Conservation (phyloP, 1,140 invertebrate species). For the Drosophila nikananu region DNA sequence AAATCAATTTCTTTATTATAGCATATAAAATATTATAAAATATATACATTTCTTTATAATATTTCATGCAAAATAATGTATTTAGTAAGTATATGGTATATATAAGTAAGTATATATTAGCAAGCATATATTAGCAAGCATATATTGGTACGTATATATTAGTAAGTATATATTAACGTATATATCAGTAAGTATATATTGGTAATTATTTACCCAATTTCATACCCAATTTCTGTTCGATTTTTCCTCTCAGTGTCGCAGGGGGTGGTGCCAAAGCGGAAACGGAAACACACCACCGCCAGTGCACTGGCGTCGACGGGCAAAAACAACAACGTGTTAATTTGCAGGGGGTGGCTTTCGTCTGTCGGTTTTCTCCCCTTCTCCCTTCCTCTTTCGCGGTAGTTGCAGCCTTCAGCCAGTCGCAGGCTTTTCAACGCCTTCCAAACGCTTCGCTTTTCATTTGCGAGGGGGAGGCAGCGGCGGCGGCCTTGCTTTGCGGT, state of each 20-base stretch:
- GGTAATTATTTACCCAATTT: not conserved
- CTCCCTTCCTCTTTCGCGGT: not conserved
- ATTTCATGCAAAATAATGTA: too few species aligned
- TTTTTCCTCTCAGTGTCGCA: not conserved
- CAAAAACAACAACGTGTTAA: conserved; percentile 71
- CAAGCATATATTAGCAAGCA: too few species aligned
- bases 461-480: not conserved
- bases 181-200: not conserved
- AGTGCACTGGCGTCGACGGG: conserved; percentile 11
- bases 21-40: too few species aligned
- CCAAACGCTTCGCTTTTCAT: conserved; percentile 13
- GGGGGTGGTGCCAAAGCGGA: conserved; percentile 43
- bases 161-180: not conserved
- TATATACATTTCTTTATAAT: too few species aligned
- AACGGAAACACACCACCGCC: conserved; percentile 68
- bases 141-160: too few species aligned
- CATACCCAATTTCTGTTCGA: accelerated
- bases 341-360: conserved; percentile 68
- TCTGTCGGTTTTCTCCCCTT: conserved; percentile 2
- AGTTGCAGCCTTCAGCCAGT: conserved; percentile 4
- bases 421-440: conserved; percentile 13
- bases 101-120: too few species aligned
- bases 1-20: too few species aligned
- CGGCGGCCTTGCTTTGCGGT: conserved; percentile 57
- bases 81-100: too few species aligned